A percentile compares a stretch with the other conserved stretches of the same genome.
phyloP scores from a whole-genome alignment of 2,888 invertebrate genomes.

The Macaria liturata region DNA sequence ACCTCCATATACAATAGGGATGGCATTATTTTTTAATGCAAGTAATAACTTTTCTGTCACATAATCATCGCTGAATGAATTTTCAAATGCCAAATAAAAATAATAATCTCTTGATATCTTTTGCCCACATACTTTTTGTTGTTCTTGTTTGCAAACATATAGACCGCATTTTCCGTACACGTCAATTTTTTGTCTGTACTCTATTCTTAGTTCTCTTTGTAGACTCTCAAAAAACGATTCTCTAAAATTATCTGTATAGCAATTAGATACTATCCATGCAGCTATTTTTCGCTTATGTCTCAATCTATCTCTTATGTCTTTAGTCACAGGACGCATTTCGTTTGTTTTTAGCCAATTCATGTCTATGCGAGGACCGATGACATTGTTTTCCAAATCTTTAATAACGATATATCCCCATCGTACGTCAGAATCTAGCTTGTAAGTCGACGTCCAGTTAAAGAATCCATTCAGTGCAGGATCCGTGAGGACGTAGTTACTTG shows the following conservation, averaged over 20 bases:
- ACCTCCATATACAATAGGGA: slow-evolving; percentile 86
- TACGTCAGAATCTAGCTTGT: slow-evolving; percentile 57
- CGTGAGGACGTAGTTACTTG: slow-evolving; percentile 57
- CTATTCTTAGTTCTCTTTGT: slow-evolving; percentile 36
- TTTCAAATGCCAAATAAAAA: slow-evolving; percentile 61
- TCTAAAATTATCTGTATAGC: slow-evolving; percentile 40
- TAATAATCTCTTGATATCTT: slow-evolving; percentile 49
- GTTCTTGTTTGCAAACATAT: slow-evolving; percentile 38
- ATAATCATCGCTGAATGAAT: slow-evolving; percentile 55
- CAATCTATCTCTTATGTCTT: slow-evolving; percentile 38
- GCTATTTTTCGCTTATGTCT: slow-evolving; percentile 47
- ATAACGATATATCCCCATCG: slow-evolving; percentile 59
- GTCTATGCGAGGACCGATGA: slow-evolving; percentile 48
- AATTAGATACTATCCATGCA: slow-evolving; percentile 56
- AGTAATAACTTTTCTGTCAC: slow-evolving; percentile 57
- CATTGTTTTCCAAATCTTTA: slow-evolving; percentile 38
- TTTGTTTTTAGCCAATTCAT: slow-evolving; percentile 51
- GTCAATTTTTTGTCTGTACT: slow-evolving; percentile 46
- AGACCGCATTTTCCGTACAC: slow-evolving; percentile 52
- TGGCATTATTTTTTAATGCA: slow-evolving; percentile 76
- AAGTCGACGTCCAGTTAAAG: slow-evolving; percentile 75
- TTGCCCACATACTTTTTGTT: slow-evolving; percentile 37
- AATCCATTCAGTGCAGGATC: slow-evolving; percentile 49
- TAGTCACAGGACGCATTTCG: slow-evolving; percentile 49
- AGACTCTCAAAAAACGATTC: slow-evolving; percentile 37